These are phyloP conservation scores for Microtus ochrogaster DNA, from an alignment of 2,113 vertebrate species.

Conservation along the genomic window DNA sequence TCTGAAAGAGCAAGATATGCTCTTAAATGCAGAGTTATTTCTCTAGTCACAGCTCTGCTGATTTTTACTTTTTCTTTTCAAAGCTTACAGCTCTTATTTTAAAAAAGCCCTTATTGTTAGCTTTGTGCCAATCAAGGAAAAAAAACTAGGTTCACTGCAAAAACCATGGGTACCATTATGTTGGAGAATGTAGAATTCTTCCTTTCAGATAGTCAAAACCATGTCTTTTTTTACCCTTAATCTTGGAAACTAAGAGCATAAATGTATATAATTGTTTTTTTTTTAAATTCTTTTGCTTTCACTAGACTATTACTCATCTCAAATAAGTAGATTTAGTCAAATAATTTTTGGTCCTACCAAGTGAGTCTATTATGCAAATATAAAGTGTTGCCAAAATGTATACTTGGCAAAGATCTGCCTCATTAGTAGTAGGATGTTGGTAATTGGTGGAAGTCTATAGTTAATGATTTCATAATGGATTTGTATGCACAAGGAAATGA, in stretches of 20 bases:
- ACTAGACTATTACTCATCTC: not conserved
- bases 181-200: not conserved
- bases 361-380: not conserved
- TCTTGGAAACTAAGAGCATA: not conserved
- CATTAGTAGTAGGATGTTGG: not conserved
- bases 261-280: not conserved
- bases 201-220: constrained; percentile 12
- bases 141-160: constrained; percentile 11
- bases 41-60: not conserved
- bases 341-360: not conserved
- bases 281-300: not conserved
- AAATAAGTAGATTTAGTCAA: not conserved
- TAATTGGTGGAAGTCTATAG: constrained; percentile 46
- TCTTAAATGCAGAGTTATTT: not conserved
- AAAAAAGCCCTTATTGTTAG: not conserved
- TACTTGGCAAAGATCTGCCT: not conserved
- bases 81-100: constrained; percentile 32
- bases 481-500: not conserved
- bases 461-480: constrained; percentile 9
- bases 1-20: not conserved
- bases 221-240: not conserved
- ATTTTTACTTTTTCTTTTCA: constrained; percentile 45
- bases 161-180: not conserved
- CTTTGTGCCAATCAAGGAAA: constrained; percentile 1
- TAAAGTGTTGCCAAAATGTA: not conserved